Percentiles rank a stretch among this genome's conserved stretches.
phyloP scores from a whole-genome alignment of 37 sponge, comb jelly and placozoan genomes.

The Geodia barretti region DNA sequence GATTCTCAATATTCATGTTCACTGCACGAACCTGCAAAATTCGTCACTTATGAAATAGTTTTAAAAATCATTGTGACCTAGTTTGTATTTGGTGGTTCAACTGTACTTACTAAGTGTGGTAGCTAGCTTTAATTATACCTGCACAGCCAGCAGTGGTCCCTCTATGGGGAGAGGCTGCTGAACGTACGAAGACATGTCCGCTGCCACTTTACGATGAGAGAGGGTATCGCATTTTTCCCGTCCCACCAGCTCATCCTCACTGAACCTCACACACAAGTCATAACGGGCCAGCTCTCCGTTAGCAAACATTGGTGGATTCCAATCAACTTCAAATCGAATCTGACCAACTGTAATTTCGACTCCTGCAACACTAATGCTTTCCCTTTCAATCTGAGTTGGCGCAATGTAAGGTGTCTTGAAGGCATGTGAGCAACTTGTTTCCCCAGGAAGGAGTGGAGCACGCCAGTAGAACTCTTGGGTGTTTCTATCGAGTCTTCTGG shows the following conservation, averaged over 20 bases:
- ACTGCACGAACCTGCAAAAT: too few species aligned
- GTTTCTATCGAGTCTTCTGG: not conserved
- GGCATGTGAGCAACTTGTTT: not conserved
- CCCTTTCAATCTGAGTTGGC: not conserved
- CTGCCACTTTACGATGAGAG: not conserved
- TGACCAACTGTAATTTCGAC: not conserved
- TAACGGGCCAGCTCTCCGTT: slow-evolving; percentile 21
- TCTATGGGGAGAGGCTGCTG: not conserved
- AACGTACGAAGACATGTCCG: not conserved
- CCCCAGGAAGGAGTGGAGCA: not conserved
- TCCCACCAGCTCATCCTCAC: not conserved
- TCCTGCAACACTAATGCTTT: not conserved
- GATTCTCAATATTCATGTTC: too few species aligned
- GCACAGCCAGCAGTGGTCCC: too few species aligned
- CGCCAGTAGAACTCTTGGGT: not conserved
- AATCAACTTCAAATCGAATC: not conserved
- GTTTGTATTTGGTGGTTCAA: too few species aligned
- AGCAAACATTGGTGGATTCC: slow-evolving; percentile 17
- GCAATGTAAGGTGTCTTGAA: not conserved
- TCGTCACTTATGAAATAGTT: too few species aligned
- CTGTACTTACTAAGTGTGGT: too few species aligned
- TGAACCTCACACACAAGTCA: slow-evolving; percentile 5
- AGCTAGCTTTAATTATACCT: too few species aligned
- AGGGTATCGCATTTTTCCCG: not conserved
- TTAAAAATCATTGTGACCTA: too few species aligned